Percentiles rank a stretch among this genome's conserved stretches.
Evolutionary conservation across 2,888 invertebrate genomes (phyloP).

Genomic region (Drosophila diplacantha): DNA sequence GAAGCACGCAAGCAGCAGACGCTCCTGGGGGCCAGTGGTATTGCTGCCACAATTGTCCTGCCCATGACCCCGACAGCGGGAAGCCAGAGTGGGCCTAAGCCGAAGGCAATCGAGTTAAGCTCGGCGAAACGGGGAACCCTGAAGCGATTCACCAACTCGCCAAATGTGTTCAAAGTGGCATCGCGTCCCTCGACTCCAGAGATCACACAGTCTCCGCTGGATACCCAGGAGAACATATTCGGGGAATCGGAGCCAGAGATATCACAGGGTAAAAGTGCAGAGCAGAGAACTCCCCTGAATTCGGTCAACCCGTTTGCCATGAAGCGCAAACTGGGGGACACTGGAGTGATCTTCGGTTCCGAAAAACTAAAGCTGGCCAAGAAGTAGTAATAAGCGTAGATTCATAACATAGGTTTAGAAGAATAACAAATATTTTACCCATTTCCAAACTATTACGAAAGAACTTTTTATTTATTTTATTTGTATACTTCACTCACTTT

Average conservation of each 20-base stretch:
- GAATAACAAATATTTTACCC: not conserved
- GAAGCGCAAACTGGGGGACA: slow-evolving; percentile 78
- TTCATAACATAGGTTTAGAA: not conserved
- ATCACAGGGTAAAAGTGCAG: slow-evolving; percentile 13
- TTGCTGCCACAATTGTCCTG: slow-evolving; percentile 55
- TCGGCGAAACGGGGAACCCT: slow-evolving; percentile 79
- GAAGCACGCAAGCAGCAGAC: slow-evolving; percentile 70
- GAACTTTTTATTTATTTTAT: not conserved
- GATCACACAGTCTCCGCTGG: slow-evolving; percentile 32
- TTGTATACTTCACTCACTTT: not conserved
- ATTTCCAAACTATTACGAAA: not conserved
- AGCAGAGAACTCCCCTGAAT: slow-evolving; percentile 68
- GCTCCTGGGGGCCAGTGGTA: slow-evolving; percentile 44
- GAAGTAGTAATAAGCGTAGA: slow-evolving; percentile 45
- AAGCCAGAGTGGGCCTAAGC: slow-evolving; percentile 48
- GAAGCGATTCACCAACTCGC: slow-evolving; percentile 78
- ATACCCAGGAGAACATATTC: slow-evolving; percentile 65
- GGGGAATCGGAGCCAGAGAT: slow-evolving; percentile 45
- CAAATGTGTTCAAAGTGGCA: slow-evolving; percentile 58
- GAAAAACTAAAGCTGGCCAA: slow-evolving; percentile 70
- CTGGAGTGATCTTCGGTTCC: slow-evolving; percentile 70
- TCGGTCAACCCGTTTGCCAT: slow-evolving; percentile 72
- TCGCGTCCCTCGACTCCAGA: slow-evolving; percentile 52
- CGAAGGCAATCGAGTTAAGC: slow-evolving; percentile 74
- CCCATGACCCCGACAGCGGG: slow-evolving; percentile 47